Base-by-base conservation (phyloP, 2,113 vertebrate genomes). In the Rhea americana region DNA sequence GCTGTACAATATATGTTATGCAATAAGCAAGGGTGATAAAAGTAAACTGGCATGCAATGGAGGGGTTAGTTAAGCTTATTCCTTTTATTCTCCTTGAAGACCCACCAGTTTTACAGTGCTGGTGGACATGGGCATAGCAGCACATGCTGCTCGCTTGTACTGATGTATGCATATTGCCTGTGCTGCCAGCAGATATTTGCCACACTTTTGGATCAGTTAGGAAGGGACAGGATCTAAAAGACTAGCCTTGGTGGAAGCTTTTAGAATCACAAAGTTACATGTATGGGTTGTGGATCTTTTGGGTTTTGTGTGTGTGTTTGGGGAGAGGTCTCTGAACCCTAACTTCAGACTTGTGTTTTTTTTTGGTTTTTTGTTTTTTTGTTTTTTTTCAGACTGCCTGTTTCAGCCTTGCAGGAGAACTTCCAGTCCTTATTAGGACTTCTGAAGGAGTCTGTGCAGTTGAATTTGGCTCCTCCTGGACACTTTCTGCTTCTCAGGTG, bases 401-500 rank as follows among this genome's bases (percentile, higher is more conserved):
- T 95, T 18, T 95, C 98, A 71, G 96, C 97, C 78, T 96, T 99
- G 94, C 99, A 99, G 82, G 99, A 99, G 92, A 99, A 98, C 66
- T 96, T 99, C 62, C 95, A 98, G 62, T 96, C 98, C 2, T 96
- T 99, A 80, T 79, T 99, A 84, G 97, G 94, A 61, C 98, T 99
- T 37, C 96, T 99, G 32, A 98, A 98, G 94, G 99, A 99, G 59
- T 99, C 99, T 13, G 98, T 98, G 59, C 99, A 99, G 96, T 94
- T 99, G 89, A 99, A 99, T 90, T 97, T 99, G 58, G 98, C 99
- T 35, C 98, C 99, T 16, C 99, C 99, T 18, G 99, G 99, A 6
- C 97, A 99, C 88, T 99, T 99, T 87, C 94, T 99, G 76, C 98
- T 99, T 47, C 98, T 99, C 94, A 99, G 99, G 99, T 99, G 95